These are phyloP conservation scores for Cinclus mexicanus DNA, from an alignment of 2,113 vertebrate species.

Conservation along the genomic window DNA sequence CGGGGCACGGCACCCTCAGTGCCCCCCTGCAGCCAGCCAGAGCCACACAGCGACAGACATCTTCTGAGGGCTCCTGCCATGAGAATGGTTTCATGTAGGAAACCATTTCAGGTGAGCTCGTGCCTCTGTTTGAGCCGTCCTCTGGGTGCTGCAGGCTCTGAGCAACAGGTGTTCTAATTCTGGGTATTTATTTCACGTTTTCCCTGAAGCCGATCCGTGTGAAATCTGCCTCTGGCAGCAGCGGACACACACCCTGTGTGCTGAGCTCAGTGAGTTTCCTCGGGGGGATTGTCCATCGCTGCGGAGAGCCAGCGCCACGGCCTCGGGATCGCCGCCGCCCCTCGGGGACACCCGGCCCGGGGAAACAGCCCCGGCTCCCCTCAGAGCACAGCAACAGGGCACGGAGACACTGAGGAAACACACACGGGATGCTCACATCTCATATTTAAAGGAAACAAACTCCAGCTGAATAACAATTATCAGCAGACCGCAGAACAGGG, in stretches of 20 bases:
- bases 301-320: accelerated
- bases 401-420: too few relatives aligned
- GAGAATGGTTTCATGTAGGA: background rate
- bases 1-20: accelerated
- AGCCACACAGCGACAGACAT: accelerated
- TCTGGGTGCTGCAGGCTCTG: accelerated
- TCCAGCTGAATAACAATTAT: background rate
- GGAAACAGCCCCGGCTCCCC: accelerated
- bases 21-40: accelerated
- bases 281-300: accelerated
- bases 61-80: background rate
- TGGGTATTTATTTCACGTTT: background rate
- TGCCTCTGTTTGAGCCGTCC: background rate
- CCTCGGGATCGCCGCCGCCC: accelerated
- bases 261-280: background rate
- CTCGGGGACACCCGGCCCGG: background rate
- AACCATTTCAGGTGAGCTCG: background rate
- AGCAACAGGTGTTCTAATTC: background rate
- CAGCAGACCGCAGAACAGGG: background rate
- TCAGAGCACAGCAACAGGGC: accelerated
- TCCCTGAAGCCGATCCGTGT: background rate
- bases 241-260: accelerated
- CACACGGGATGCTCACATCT: background rate
- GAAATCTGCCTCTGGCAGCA: background rate
- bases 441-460: background rate